A percentile compares a stretch with the other conserved stretches of the same genome.
Conservation (phyloP, 2,797 vertebrate species). For the Salarias fasciatus region DNA sequence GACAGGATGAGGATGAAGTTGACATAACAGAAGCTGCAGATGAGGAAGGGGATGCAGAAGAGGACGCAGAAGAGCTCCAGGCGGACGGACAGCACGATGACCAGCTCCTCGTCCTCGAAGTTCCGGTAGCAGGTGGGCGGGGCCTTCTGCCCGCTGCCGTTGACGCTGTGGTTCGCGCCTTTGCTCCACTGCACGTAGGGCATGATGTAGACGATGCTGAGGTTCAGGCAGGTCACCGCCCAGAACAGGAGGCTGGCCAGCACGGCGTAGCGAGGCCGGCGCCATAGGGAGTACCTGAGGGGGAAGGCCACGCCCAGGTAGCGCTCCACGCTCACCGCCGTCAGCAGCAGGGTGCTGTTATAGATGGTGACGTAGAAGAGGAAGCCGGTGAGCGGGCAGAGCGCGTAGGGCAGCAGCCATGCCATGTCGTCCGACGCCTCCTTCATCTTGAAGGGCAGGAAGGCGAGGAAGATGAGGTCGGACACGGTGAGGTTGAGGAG, state of each 20-base stretch:
- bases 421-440: constrained; percentile 76
- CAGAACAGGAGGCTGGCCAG: constrained; percentile 80
- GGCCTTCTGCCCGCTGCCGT: neutral
- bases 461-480: constrained; percentile 86
- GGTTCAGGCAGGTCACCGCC: constrained; percentile 83
- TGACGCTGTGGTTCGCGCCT: too few relatives aligned
- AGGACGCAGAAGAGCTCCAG: constrained; percentile 87
- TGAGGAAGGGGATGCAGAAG: constrained; percentile 85
- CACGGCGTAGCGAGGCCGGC: constrained; percentile 77
- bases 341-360: constrained; percentile 89
- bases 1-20: constrained; percentile 85
- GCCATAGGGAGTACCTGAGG: constrained; percentile 82
- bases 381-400: constrained; percentile 85
- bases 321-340: constrained; percentile 87
- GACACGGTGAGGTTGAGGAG: constrained; percentile 90
- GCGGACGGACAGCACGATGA: constrained; percentile 79
- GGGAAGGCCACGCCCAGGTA: constrained; percentile 90
- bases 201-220: constrained; percentile 86
- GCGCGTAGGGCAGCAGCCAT: constrained; percentile 77
- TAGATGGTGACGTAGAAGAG: constrained; percentile 92
- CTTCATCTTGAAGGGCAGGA: constrained; percentile 88
- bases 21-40: constrained; percentile 88
- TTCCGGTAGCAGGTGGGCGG: constrained; percentile 81
- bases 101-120: constrained; percentile 78
- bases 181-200: constrained; percentile 56